Evolutionary conservation across 2,113 vertebrate genomes (phyloP).

Genomic region (Pogonocichla stellata): DNA sequence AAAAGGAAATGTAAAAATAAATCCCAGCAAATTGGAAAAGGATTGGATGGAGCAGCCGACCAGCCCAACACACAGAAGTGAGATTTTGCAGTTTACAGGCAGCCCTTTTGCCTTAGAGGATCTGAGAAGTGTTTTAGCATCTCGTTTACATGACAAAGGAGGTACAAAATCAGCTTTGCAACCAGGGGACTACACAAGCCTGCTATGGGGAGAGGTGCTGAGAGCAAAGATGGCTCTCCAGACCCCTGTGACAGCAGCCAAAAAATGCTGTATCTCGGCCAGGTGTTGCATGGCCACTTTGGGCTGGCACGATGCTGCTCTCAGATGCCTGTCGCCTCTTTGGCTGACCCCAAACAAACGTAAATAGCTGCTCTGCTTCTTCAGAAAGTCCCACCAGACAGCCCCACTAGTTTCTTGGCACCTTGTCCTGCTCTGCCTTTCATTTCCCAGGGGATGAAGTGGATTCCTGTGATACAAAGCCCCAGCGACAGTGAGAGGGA

Average conservation of each 20-base stretch:
- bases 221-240: neutral
- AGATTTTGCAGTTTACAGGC: neutral
- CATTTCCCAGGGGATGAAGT: neutral
- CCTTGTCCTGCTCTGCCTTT: neutral
- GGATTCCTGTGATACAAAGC: neutral
- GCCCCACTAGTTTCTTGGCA: neutral
- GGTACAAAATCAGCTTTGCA: conserved; percentile 16
- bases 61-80: neutral
- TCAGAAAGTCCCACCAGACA: neutral
- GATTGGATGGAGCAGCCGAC: neutral
- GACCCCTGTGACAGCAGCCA: neutral
- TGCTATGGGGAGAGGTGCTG: neutral
- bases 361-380: neutral
- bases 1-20: neutral
- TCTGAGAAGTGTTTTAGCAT: neutral
- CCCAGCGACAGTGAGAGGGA: neutral
- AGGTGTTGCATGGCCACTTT: neutral
- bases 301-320: neutral
- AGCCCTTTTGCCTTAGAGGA: neutral
- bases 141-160: conserved; percentile 27
- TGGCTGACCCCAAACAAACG: neutral
- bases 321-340: neutral
- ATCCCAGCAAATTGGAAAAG: neutral
- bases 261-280: neutral
- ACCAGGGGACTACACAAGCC: neutral